Percentiles rank a stretch among this genome's conserved stretches.
phyloP scores from a whole-genome alignment of 2,113 vertebrate species.

The Elephas maximus region DNA sequence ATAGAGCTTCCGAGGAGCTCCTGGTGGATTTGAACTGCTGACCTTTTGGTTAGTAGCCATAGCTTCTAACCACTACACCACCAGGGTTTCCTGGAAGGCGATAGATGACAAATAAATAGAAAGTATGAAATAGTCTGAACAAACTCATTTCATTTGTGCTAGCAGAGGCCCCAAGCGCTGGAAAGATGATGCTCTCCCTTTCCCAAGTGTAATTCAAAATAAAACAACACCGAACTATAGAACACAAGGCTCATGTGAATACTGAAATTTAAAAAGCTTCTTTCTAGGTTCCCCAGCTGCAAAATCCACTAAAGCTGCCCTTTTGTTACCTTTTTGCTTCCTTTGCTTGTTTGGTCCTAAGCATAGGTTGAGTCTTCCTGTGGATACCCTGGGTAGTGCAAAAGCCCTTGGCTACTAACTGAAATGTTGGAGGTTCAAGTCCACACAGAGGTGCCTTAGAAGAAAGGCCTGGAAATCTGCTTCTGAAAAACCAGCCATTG shows the following conservation, averaged over 20 bases:
- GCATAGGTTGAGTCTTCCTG: not conserved
- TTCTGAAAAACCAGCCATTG: not conserved
- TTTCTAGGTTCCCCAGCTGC: not conserved
- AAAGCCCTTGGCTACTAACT: not conserved
- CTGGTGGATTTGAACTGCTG: no score
- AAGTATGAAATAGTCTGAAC: not conserved
- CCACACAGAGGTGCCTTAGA: not conserved
- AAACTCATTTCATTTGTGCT: not conserved
- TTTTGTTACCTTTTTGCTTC: not conserved
- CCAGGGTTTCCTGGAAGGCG: no score
- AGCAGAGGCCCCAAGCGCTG: not conserved
- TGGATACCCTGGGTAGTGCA: not conserved
- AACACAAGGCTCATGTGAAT: not conserved
- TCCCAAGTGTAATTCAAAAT: not conserved
- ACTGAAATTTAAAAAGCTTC: not conserved
- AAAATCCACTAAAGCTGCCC: not conserved
- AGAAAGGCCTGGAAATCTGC: not conserved
- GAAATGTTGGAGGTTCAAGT: not conserved
- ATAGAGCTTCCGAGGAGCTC: no score
- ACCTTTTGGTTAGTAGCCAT: no score
- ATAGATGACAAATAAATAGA: conserved; percentile 17
- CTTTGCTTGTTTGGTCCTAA: not conserved
- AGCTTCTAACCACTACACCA: no score
- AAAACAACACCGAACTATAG: not conserved
- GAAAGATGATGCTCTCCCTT: not conserved